These are phyloP conservation scores for Mesoclemmys tuberculata DNA, from an alignment of 2,113 vertebrate genomes.

Conservation along the genomic window DNA sequence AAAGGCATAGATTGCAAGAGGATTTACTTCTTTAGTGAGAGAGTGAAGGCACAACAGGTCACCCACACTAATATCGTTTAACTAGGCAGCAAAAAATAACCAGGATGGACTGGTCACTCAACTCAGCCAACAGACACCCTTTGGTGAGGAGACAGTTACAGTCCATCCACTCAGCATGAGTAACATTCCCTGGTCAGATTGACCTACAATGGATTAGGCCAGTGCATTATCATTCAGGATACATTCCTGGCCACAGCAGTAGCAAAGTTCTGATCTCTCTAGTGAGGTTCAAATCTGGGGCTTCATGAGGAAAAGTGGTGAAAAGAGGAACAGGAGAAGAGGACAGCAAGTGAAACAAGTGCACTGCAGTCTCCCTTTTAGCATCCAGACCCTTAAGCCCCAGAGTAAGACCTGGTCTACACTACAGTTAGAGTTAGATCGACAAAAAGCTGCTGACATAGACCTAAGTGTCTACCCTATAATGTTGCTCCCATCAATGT, in stretches of 20 bases:
- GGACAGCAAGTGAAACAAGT: background rate
- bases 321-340: background rate
- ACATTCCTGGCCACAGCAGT: background rate
- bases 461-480: background rate
- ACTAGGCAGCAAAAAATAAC: background rate
- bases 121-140: background rate
- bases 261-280: background rate
- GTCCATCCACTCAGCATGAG: background rate
- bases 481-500: background rate
- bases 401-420: no score
- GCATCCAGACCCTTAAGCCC: no score
- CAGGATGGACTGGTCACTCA: background rate
- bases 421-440: no score
- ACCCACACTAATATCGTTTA: background rate
- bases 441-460: rapidly evolving
- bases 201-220: background rate
- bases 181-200: background rate
- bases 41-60: background rate
- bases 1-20: background rate
- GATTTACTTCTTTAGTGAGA: background rate
- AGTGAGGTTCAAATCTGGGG: background rate
- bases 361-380: no score
- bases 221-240: background rate
- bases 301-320: background rate
- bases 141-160: background rate